A percentile compares a stretch with the other conserved stretches of the same genome.
Evolutionary conservation across 2,888 invertebrate genomes (phyloP).

Genomic region (Incurvaria masculella): DNA sequence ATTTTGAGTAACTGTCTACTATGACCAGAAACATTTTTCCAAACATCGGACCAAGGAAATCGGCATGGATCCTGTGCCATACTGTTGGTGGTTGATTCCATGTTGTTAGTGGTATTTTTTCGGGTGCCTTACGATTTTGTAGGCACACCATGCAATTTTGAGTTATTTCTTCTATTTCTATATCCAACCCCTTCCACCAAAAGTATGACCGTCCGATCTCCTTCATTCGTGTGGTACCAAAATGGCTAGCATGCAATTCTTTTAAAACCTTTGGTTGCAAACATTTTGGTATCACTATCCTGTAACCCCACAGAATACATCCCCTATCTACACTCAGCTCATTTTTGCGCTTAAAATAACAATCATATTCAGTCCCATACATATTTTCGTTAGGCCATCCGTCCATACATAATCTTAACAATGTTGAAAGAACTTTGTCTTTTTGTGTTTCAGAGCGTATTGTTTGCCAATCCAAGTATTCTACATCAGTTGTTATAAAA

Average conservation of each 20-base stretch:
- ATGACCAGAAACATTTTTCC: neutral
- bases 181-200: constrained; percentile 12
- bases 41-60: neutral
- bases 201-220: constrained; percentile 10
- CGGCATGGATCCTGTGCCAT: neutral
- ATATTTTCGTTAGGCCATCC: constrained; percentile 10
- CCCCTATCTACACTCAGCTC: constrained; percentile 4
- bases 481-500: neutral
- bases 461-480: constrained; percentile 7
- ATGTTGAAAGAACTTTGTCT: constrained; percentile 5
- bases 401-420: constrained; percentile 3
- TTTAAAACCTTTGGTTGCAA: constrained; percentile 3
- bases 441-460: constrained; percentile 9
- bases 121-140: neutral
- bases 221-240: constrained; percentile 10
- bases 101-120: constrained; percentile 2
- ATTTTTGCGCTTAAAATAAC: neutral
- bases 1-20: no score
- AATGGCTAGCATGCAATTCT: constrained; percentile 10
- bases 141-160: neutral
- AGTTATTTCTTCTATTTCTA: constrained; percentile 1
- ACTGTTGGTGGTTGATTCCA: neutral
- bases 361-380: neutral
- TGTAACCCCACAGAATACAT: constrained; percentile 10
- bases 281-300: constrained; percentile 7